Evolutionary conservation across 2,888 invertebrate genomes (phyloP).

Genomic region (Lapara coniferarum): DNA sequence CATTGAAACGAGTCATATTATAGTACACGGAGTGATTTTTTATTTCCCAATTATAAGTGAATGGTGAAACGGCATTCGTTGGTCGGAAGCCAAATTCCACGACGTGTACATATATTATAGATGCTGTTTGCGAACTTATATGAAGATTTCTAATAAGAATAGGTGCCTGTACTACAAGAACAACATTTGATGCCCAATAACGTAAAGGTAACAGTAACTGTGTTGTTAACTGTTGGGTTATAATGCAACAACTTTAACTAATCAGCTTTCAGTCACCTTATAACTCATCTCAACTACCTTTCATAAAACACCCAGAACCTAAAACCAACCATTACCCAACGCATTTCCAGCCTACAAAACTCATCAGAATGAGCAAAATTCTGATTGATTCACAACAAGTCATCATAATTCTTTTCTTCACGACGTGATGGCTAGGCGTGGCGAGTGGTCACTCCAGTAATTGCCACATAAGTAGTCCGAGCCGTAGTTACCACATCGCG

Average conservation of each 20-base stretch:
- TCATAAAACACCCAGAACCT: conserved; percentile 2
- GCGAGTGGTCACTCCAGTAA: conserved; percentile 37
- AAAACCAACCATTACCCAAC: not conserved
- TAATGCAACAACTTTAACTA: no score
- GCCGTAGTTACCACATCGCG: conserved; percentile 1
- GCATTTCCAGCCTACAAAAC: conserved; percentile 25
- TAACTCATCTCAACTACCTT: not conserved
- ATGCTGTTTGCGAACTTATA: not conserved
- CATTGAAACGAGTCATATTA: conserved; percentile 2
- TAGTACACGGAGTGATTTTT: not conserved
- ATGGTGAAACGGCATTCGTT: conserved; percentile 8
- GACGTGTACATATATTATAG: not conserved
- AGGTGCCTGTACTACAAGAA: not conserved
- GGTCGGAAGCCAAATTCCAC: conserved; percentile 11
- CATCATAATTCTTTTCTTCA: conserved; percentile 38
- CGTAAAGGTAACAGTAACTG: no score
- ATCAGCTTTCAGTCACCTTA: no score
- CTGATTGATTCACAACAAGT: conserved; percentile 47
- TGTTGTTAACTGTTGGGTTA: not conserved
- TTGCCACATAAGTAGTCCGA: conserved; percentile 32
- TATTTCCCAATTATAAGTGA: conserved; percentile 9
- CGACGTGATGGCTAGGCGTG: conserved; percentile 16
- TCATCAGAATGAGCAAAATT: conserved; percentile 41
- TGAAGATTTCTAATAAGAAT: not conserved
- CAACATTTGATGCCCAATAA: no score